Percentiles rank a stretch among this genome's conserved stretches.
Conservation (phyloP, 2,888 invertebrate species). For the Merodon equestris region DNA sequence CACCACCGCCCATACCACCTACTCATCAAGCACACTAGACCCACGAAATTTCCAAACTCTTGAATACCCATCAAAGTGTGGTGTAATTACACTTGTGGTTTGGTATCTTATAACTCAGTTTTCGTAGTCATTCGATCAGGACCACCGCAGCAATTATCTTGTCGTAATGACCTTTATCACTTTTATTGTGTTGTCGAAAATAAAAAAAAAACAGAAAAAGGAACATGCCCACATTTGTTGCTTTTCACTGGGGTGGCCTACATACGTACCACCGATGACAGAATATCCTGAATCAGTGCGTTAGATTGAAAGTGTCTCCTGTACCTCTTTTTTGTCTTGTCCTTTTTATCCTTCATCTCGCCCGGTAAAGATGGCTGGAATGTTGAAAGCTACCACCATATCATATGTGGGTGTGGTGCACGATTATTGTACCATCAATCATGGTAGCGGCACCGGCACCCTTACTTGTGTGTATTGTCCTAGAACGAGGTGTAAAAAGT, state of each 20-base stretch:
- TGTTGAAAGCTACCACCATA: background rate
- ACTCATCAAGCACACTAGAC: background rate
- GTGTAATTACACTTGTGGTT: slow-evolving; percentile 48
- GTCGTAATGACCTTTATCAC: slow-evolving; percentile 61
- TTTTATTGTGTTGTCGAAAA: slow-evolving; percentile 35
- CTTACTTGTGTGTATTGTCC: background rate
- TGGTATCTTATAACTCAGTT: slow-evolving; percentile 13
- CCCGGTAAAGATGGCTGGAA: background rate
- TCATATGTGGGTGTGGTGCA: slow-evolving; percentile 6
- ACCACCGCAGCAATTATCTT: slow-evolving; percentile 60
- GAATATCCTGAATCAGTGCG: slow-evolving; percentile 61
- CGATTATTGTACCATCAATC: slow-evolving; percentile 68
- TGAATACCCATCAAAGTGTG: background rate
- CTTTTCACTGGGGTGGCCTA: slow-evolving; percentile 3
- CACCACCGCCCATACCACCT: background rate
- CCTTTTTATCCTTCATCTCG: slow-evolving; percentile 3
- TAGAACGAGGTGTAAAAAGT: background rate
- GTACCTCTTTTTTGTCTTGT: too few relatives aligned
- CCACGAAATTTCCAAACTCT: too few relatives aligned
- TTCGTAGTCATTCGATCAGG: slow-evolving; percentile 56
- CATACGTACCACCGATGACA: slow-evolving; percentile 37
- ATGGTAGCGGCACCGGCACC: slow-evolving; percentile 28
- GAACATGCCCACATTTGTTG: slow-evolving; percentile 17
- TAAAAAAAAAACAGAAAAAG: slow-evolving; percentile 5
- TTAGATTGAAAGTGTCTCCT: slow-evolving; percentile 53